Evolutionary conservation across 2,113 vertebrate species (phyloP).

Genomic region (Anoplopoma fimbria): DNA sequence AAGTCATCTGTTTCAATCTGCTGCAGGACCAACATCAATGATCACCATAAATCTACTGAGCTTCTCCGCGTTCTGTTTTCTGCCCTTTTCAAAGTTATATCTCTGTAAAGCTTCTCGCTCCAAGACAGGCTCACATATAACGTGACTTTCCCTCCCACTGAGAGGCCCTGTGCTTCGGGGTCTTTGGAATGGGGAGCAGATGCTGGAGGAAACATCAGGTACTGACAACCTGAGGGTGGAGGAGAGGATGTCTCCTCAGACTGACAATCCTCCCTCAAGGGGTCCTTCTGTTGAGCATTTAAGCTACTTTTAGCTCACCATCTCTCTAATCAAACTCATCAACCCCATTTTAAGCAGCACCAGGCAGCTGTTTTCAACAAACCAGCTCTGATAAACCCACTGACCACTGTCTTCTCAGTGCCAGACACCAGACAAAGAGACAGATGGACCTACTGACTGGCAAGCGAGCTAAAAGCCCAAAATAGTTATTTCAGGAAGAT

Average conservation of each 20-base stretch:
- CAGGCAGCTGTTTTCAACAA: background rate
- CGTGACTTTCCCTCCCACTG: conserved; percentile 57
- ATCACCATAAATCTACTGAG: conserved; percentile 45
- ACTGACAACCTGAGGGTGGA: conserved; percentile 11
- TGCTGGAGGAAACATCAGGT: conserved; percentile 54
- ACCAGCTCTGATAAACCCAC: background rate
- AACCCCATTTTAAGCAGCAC: background rate
- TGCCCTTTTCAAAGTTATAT: conserved; percentile 52
- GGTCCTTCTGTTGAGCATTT: background rate
- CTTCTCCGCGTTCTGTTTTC: conserved; percentile 43
- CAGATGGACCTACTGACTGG: no score
- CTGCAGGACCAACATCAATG: conserved; percentile 11
- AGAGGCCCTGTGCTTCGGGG: conserved; percentile 50
- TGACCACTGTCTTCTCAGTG: background rate
- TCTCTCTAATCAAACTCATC: background rate
- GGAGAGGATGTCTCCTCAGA: conserved; percentile 18
- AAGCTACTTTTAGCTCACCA: background rate
- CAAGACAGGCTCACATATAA: conserved; percentile 46
- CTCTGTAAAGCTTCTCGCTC: conserved; percentile 56
- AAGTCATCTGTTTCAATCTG: conserved; percentile 10
- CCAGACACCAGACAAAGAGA: background rate
- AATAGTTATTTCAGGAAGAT: background rate
- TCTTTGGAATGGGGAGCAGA: conserved; percentile 60
- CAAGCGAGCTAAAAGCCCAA: background rate
- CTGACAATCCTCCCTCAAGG: conserved; percentile 11